These are phyloP conservation scores for Mythimna lalbum DNA, from an alignment of 2,888 invertebrate species.

Conservation along the genomic window DNA sequence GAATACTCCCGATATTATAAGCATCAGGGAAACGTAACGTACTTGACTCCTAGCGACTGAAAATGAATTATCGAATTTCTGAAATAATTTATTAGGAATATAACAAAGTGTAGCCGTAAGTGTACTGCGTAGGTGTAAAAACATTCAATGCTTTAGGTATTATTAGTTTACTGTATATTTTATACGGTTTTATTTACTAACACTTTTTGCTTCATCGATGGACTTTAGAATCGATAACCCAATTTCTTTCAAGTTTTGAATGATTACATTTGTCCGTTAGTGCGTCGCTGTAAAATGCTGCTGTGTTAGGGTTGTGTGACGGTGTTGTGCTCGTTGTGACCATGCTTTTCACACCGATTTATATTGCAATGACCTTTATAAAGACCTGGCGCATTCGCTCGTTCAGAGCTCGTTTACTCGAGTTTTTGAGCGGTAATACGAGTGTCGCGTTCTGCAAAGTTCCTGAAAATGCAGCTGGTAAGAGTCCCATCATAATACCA, in stretches of 20 bases:
- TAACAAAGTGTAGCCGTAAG: conserved; percentile 44
- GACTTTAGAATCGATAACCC: conserved; percentile 88
- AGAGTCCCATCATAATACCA: conserved; percentile 19
- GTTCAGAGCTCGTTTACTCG: conserved; percentile 92
- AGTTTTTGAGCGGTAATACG: conserved; percentile 90
- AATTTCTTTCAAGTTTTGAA: conserved; percentile 67
- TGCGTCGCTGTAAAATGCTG: conserved; percentile 49
- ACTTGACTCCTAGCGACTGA: conserved; percentile 58
- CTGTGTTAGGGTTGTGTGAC: conserved; percentile 48
- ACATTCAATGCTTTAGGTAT: conserved; percentile 42
- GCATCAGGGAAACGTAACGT: conserved; percentile 37
- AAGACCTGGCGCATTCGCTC: conserved; percentile 95
- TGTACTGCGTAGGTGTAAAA: conserved; percentile 51
- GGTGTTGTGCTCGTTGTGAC: conserved; percentile 63
- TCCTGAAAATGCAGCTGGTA: conserved; percentile 89
- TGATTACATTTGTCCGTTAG: conserved; percentile 41
- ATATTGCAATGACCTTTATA: conserved; percentile 95
- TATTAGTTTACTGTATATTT: conserved; percentile 50
- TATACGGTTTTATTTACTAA: conserved; percentile 58
- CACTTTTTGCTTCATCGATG: conserved; percentile 69
- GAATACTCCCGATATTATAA: no score
- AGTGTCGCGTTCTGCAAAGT: conserved; percentile 92
- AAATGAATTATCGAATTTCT: conserved; percentile 63
- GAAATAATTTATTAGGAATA: conserved; percentile 54
- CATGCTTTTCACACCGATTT: conserved; percentile 95